Evolutionary conservation across 2,888 invertebrate species (phyloP).

Genomic region (Sesia bembeciformis): DNA sequence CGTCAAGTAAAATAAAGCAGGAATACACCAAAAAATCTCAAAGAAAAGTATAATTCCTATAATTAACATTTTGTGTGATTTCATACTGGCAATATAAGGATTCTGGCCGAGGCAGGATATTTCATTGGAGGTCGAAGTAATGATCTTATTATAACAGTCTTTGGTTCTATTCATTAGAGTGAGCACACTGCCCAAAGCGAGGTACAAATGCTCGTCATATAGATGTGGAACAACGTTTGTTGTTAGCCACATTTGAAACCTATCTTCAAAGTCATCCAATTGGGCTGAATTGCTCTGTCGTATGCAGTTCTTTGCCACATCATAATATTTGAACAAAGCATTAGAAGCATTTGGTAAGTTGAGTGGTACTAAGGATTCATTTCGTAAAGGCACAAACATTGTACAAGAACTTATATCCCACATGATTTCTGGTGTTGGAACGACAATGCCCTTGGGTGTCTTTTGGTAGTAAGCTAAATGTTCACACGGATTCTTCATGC

Average conservation of each 20-base stretch:
- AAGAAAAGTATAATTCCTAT: conserved; percentile 14
- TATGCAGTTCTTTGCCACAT: conserved; percentile 68
- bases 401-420: conserved; percentile 64
- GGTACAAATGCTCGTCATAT: conserved; percentile 75
- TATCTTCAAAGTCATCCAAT: conserved; percentile 57
- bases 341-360: conserved; percentile 31
- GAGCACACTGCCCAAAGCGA: conserved; percentile 67
- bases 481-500: conserved; percentile 28
- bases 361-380: conserved; percentile 30
- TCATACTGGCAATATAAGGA: background rate
- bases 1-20: conserved; percentile 17
- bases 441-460: conserved; percentile 24
- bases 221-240: conserved; percentile 68
- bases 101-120: background rate
- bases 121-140: no score
- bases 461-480: conserved; percentile 41
- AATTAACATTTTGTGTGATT: background rate
- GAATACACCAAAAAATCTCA: conserved; percentile 50
- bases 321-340: conserved; percentile 73
- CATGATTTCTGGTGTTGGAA: conserved; percentile 76
- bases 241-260: conserved; percentile 71
- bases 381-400: conserved; percentile 77
- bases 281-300: conserved; percentile 35
- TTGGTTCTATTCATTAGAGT: conserved; percentile 35
- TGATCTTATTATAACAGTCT: conserved; percentile 9